Base-by-base conservation (phyloP, 2,888 invertebrate species). In the Leucozona laternaria region DNA sequence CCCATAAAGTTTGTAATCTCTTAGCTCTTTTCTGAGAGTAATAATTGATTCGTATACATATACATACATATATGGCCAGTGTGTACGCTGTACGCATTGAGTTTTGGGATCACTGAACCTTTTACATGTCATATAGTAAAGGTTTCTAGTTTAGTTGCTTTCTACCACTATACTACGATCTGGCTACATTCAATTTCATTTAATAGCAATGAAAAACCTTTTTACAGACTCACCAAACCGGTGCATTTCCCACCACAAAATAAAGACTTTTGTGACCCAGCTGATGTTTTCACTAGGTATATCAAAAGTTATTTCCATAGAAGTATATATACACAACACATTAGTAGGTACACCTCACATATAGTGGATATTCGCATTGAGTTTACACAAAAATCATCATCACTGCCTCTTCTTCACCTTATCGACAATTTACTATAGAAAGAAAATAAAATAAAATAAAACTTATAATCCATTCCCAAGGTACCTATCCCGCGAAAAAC, bases 271-370 rank as follows among this genome's bases (percentile, higher is more conserved):
- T 71, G 13, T 77, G 66, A 20, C 64, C 71, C 81, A 66, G 31
- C 71, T 57, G 50, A 43, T 71, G 76, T 79, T 84, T 84, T 80
- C 80, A 71, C 76, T 76, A 2, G 25, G 25, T 31, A 37, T 58
- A 66, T 71, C 55, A 75, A 48, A 55, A 75, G 64, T 75, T 11
- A 62, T 31, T 77, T 45, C 62, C 15, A 79, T 20, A 20, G 28
- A 55, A 60, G 43, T 17, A 37, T 20, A 62, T 15, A 20, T n/a
- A 20, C 22, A 48, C 4, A 17, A n/a, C n/a, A 28, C n/a, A n/a
- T 28, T 13, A 8, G 17, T 20, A 20, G n/a, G n/a, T 13, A 15
- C 25, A 60, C 15, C 15, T 20, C 22, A 20, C 37, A 22, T 7
- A 60, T 4, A 5, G 22, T 58, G 20, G 15, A 6, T 60, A 15